Conservation (phyloP, 1,140 invertebrate genomes). For the Drosophila azteca region DNA sequence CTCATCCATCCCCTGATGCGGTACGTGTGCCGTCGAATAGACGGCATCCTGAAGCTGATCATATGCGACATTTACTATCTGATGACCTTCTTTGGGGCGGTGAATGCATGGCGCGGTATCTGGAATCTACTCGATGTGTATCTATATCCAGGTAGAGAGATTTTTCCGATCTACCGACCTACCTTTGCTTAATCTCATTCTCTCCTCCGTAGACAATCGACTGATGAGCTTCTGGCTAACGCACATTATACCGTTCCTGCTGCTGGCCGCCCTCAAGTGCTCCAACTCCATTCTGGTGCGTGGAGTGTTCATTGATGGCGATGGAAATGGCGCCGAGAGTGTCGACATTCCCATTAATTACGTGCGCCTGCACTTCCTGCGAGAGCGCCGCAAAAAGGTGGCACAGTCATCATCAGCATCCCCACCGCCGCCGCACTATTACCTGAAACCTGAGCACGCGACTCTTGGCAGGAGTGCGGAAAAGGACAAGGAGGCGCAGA, state of each 20-base stretch:
- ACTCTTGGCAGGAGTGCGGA: constrained; percentile 44
- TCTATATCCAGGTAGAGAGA: constrained; percentile 88
- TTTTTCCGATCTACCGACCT: too few relatives aligned
- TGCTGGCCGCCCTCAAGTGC: constrained; percentile 92
- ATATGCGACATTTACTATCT: constrained; percentile 90
- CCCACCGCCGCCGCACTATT: constrained; percentile 53
- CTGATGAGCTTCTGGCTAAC: constrained; percentile 91
- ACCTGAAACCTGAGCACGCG: constrained; percentile 59
- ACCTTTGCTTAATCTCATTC: background rate
- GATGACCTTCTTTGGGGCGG: constrained; percentile 90
- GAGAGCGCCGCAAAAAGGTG: constrained; percentile 86
- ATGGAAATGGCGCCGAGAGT: constrained; percentile 91
- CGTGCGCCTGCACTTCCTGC: constrained; percentile 90
- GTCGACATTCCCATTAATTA: constrained; percentile 93
- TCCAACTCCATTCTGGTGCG: constrained; percentile 92
- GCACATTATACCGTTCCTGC: constrained; percentile 88
- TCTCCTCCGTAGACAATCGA: constrained; percentile 85
- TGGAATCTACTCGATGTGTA: constrained; percentile 93
- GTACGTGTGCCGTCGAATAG: constrained; percentile 87
- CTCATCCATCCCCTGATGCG: constrained; percentile 89
- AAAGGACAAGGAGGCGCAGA: constrained; percentile 75
- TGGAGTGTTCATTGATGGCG: constrained; percentile 93
- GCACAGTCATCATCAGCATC: background rate
- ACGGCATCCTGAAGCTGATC: constrained; percentile 87
- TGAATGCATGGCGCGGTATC: constrained; percentile 94